These are phyloP conservation scores for Phylloscopus whistleri DNA, from an alignment of 2,113 vertebrate genomes.

Conservation along the genomic window DNA sequence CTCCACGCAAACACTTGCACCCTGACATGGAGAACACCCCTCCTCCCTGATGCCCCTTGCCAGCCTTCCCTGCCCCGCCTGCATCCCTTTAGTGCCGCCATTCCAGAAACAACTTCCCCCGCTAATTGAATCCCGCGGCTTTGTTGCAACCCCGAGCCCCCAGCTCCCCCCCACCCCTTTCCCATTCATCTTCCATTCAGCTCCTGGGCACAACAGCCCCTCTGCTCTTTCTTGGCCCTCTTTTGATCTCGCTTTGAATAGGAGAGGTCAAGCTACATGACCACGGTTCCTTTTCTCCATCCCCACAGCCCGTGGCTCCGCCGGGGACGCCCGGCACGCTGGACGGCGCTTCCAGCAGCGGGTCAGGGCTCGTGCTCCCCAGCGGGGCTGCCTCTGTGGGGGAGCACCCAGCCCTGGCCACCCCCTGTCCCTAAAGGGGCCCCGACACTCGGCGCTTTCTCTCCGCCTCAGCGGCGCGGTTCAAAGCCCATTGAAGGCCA, in stretches of 20 bases:
- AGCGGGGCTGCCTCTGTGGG: neutral
- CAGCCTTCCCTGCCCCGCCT: neutral
- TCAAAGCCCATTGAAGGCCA: neutral
- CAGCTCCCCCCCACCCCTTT: neutral
- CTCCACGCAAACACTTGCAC: neutral
- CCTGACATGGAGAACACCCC: neutral
- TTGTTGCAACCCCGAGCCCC: neutral
- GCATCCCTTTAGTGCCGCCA: rapidly evolving
- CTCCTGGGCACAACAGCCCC: neutral
- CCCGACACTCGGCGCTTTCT: rapidly evolving
- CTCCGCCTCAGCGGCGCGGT: neutral
- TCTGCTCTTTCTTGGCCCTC: conserved; percentile 4
- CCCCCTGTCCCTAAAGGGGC: neutral
- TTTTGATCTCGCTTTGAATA: conserved; percentile 48
- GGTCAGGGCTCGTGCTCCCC: neutral
- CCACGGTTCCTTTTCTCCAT: neutral
- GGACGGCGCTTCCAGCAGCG: rapidly evolving
- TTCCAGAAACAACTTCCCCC: neutral
- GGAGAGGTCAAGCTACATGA: conserved; percentile 5
- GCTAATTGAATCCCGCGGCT: neutral
- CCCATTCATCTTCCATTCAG: conserved; percentile 36
- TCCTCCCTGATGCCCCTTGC: neutral
- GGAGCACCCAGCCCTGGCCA: neutral
- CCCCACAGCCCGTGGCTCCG: neutral
- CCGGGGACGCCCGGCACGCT: rapidly evolving